phyloP scores from a whole-genome alignment of 2,797 vertebrate species.

The Sylvilagus floridanus region DNA sequence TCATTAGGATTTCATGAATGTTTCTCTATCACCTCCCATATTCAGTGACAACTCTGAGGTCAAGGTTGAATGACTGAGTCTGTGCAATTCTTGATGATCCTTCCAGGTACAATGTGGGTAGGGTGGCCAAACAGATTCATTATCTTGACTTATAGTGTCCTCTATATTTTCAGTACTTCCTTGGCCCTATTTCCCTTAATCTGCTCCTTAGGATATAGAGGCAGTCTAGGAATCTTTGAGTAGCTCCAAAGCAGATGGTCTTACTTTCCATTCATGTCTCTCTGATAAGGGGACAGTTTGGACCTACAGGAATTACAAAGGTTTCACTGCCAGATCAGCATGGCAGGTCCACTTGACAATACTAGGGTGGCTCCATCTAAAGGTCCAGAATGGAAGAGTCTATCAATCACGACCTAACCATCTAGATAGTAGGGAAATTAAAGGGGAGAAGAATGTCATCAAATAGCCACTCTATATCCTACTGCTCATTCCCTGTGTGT shows the following conservation, averaged over 20 bases:
- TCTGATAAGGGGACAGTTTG: neutral
- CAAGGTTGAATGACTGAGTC: neutral
- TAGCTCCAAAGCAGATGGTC: neutral
- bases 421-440: neutral
- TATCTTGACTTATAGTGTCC: neutral
- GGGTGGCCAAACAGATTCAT: neutral
- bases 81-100: neutral
- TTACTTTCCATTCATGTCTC: neutral
- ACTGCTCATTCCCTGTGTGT: neutral
- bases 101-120: neutral
- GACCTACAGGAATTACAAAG: neutral
- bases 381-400: neutral
- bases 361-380: neutral
- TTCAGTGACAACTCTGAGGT: slow-evolving; percentile 36
- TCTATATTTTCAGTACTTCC: neutral
- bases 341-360: neutral
- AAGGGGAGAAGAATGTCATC: neutral
- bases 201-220: neutral
- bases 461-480: neutral
- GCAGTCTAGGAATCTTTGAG: slow-evolving; percentile 11
- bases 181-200: neutral
- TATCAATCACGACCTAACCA: neutral
- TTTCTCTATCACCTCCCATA: neutral
- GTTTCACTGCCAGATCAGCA: neutral
- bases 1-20: neutral